These are phyloP conservation scores for Lingula anatina DNA, from an alignment of 2,888 invertebrate species.

Conservation along the genomic window DNA sequence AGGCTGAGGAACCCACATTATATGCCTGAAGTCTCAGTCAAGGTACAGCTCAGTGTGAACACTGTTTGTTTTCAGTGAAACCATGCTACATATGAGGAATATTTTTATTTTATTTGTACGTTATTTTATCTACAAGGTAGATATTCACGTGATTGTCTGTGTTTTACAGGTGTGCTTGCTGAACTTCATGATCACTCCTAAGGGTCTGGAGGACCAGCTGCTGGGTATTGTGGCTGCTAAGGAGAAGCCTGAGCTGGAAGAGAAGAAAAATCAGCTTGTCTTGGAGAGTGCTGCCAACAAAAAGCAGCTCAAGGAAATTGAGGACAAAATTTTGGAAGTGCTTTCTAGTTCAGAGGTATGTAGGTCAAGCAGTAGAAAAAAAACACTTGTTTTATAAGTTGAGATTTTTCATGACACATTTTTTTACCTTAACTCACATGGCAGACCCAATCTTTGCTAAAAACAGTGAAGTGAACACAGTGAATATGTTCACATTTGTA, in stretches of 20 bases:
- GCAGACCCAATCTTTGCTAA: too few relatives aligned
- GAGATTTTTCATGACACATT: too few relatives aligned
- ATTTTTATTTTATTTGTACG: background rate
- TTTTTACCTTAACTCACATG: too few relatives aligned
- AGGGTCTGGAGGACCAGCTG: slow-evolving; percentile 87
- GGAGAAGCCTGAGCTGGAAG: slow-evolving; percentile 85
- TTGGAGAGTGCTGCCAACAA: slow-evolving; percentile 87
- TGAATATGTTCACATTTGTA: too few relatives aligned
- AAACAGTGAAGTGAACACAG: too few relatives aligned
- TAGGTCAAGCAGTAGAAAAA: slow-evolving; percentile 61
- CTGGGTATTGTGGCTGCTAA: slow-evolving; percentile 86
- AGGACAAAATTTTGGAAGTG: slow-evolving; percentile 88
- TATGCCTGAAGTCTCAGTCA: slow-evolving; percentile 83
- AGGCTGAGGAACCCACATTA: slow-evolving; percentile 86
- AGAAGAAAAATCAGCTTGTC: slow-evolving; percentile 87
- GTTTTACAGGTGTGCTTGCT: slow-evolving; percentile 74
- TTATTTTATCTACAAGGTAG: background rate
- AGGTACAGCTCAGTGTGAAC: slow-evolving; percentile 60
- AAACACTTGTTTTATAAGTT: too few relatives aligned
- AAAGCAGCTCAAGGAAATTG: slow-evolving; percentile 83
- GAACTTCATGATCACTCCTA: slow-evolving; percentile 92
- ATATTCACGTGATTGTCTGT: background rate
- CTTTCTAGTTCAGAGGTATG: slow-evolving; percentile 65
- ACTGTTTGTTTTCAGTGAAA: background rate
- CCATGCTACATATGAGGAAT: background rate